Base-by-base conservation (phyloP, 1,140 invertebrate genomes). In the Drosophila eugracilis region DNA sequence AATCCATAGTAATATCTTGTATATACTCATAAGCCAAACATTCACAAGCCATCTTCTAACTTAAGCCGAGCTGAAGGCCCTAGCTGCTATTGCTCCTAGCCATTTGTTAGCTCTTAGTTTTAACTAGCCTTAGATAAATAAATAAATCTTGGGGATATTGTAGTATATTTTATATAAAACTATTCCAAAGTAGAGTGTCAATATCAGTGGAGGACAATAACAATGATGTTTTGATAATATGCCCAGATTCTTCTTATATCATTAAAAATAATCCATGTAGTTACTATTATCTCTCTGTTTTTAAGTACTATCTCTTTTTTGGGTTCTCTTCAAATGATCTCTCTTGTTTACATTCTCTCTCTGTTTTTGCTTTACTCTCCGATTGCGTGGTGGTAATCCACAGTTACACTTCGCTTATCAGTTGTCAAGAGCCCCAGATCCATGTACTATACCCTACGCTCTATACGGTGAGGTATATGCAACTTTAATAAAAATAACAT, bases 391-490 rank as follows among this genome's bases (percentile, higher is more conserved):
- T 36, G 42, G 30, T 62, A 60, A 65, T 65, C 60, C 30, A 50
- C 59, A 49, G 17, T 67, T 67, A 67, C 63, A 67, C 60, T 21
- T 50, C 15, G 44, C 63, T 67, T 67, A 67, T 63, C 58, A 63
- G 62, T 63, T 66, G 57, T 49, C 62, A 39, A 62, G 55, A 62
- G 62, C 34, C 21, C 26, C 26, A 39, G 58, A 39, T 66, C 36
- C 44, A 49, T 65, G 34, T 22, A 22, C 36, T 30, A 19, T 48
- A 39, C 15, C 14, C 12, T 63, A 66, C 42, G 4, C 12, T 14
- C 19, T 6, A 0, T 1, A 9, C 7, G 53, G 6, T 53, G 28
- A 15, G 54, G 28, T 1, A 0, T 53, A 14, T 26, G 5, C n/a
- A n/a, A n/a, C n/a, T n/a, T n/a, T n/a, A n/a, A n/a, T n/a, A n/a